These are phyloP conservation scores for Gryon sp. DNA, from an alignment of 1,140 invertebrate genomes.

Conservation along the genomic window DNA sequence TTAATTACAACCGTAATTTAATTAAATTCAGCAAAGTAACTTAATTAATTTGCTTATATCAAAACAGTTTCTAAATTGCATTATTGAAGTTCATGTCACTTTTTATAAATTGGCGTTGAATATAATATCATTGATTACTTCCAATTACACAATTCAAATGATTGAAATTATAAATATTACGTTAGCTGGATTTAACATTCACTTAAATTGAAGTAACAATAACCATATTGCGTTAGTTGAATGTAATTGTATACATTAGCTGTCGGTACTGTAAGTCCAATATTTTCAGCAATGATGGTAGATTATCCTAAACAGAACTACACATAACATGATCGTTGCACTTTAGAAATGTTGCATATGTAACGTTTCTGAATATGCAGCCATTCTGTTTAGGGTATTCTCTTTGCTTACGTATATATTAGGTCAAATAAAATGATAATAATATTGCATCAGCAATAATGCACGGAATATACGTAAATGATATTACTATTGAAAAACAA, in stretches of 20 bases:
- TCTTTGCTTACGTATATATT: conserved; percentile 19
- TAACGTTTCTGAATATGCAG: conserved; percentile 19
- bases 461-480: not conserved
- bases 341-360: conserved; percentile 48
- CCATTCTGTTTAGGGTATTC: conserved; percentile 27
- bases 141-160: too few relatives aligned
- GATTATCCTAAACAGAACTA: conserved; percentile 44
- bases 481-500: not conserved
- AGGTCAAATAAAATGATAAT: conserved; percentile 18
- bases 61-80: too few relatives aligned
- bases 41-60: too few relatives aligned
- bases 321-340: conserved; percentile 37
- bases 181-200: too few relatives aligned
- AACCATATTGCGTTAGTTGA: not conserved
- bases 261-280: conserved; percentile 12
- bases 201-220: not conserved
- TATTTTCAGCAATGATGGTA: conserved; percentile 28
- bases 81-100: too few relatives aligned
- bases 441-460: conserved; percentile 6
- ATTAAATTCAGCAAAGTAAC: too few relatives aligned
- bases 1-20: too few relatives aligned
- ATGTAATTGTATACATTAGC: conserved; percentile 23
- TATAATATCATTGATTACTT: too few relatives aligned
- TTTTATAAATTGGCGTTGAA: too few relatives aligned
- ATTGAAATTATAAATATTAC: too few relatives aligned